Evolutionary conservation across 2,888 invertebrate genomes (phyloP).

Genomic region (Drosophila paramelanica): DNA sequence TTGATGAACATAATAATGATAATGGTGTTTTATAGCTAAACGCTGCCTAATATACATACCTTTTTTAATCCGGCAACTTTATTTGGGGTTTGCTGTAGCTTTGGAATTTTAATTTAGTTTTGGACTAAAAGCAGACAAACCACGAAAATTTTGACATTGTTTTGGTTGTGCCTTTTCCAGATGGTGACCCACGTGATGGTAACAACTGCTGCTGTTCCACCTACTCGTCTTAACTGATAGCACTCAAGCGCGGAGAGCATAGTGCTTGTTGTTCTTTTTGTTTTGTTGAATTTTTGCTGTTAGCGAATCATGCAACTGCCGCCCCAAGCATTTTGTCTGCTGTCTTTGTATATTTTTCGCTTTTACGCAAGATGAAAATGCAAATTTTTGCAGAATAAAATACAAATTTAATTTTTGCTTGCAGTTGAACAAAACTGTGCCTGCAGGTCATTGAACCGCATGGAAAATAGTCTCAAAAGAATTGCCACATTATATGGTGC

Average conservation of each 20-base stretch:
- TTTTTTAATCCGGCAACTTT: conserved; percentile 2
- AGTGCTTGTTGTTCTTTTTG: conserved; percentile 17
- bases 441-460: conserved; percentile 62
- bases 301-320: conserved; percentile 65
- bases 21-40: not conserved
- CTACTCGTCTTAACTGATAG: conserved; percentile 32
- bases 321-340: conserved; percentile 54
- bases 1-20: too few relatives aligned
- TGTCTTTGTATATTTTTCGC: conserved; percentile 24
- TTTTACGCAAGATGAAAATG: conserved; percentile 78
- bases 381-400: conserved; percentile 79
- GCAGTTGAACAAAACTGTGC: conserved; percentile 39
- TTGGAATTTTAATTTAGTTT: conserved; percentile 7
- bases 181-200: conserved; percentile 35
- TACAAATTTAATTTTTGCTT: conserved; percentile 23
- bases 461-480: conserved; percentile 45
- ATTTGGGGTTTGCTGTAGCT: conserved; percentile 1
- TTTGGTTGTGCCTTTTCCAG: conserved; percentile 16
- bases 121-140: conserved; percentile 47
- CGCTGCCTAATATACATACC: conserved; percentile 6
- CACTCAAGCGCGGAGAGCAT: conserved; percentile 53
- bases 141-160: conserved; percentile 53
- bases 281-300: conserved; percentile 58
- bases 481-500: conserved; percentile 55
- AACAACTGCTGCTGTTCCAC: conserved; percentile 19